Base-by-base conservation (phyloP, 1,140 invertebrate species). In the Aphis craccivora region DNA sequence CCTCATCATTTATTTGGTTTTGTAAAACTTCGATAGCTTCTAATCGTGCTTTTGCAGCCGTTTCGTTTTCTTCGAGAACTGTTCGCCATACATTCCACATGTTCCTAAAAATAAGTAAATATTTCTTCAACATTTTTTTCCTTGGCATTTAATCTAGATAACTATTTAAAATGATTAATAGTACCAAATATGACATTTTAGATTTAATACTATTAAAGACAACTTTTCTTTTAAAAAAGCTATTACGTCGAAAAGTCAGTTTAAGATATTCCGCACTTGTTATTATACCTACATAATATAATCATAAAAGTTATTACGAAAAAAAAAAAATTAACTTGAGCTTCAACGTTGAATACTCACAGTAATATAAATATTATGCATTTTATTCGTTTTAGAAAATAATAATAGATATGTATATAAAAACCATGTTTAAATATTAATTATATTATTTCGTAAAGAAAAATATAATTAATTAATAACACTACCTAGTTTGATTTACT, bases 81-180 rank as follows among this genome's bases (percentile, higher is more conserved):
- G 98, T 98, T 94, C 98, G 96, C 99, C 99, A 99, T 30, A 99
- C 98, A 94, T 97, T 98, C 97, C 98, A 98, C 96, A 99, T 98
- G 94, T 99, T 99, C 97, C 98, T 99, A 94, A 25, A 96, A 95
- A n/a, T n/a, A 88, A 48, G 37, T 40, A 43, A 84, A 40, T 9
- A 43, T 84, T 43, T 84, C 18, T 45, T 87, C 60, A 67, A 25
- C 18, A 30, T 18, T 45, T 14, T 45, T n/a, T 88, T n/a, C 4
- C 35, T 45, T 45, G 25, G 51, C 18, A 88, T 51, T 48, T 35
- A 88, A 23, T 30, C 11, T n/a, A 35, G 14, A 76, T 76, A 76
- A 76, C 0, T 14, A 30, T 60, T 18, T 51, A n/a, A n/a, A 76
- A n/a, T 18, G 18, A 76, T n/a, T 35, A n/a, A n/a, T 83, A 37